Evolutionary conservation across 2,113 vertebrate species (phyloP).

Genomic region (Cairina moschata): DNA sequence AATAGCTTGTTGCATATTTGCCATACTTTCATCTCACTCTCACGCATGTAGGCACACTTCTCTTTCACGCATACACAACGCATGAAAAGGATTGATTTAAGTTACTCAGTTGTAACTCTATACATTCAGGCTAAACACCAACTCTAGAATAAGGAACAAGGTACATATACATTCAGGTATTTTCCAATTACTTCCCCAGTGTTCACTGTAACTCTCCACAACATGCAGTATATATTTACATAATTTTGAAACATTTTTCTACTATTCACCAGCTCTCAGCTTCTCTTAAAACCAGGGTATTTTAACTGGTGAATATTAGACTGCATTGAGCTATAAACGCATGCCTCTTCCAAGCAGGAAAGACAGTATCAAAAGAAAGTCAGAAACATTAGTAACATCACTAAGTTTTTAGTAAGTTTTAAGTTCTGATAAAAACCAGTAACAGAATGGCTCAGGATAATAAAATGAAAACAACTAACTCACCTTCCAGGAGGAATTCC

Average conservation of each 20-base stretch:
- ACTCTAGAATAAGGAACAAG: neutral
- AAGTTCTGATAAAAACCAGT: neutral
- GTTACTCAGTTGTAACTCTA: neutral
- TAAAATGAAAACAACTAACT: conserved; percentile 48
- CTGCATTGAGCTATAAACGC: neutral
- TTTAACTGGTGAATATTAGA: neutral
- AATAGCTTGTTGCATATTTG: neutral
- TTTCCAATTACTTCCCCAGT: neutral
- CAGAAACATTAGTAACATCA: neutral
- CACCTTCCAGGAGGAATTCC: conserved; percentile 89
- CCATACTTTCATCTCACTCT: neutral
- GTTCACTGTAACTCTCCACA: neutral
- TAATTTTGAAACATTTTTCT: neutral
- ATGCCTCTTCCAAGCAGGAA: neutral
- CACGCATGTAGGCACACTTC: neutral
- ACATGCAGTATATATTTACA: neutral
- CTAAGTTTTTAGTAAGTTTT: neutral
- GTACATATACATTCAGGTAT: neutral
- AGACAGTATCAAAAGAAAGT: neutral
- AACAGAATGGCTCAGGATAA: neutral
- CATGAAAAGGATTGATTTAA: neutral
- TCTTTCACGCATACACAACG: neutral
- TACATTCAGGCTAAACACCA: neutral
- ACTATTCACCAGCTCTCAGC: neutral
- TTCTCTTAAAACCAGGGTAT: neutral